Evolutionary conservation across 2,113 vertebrate species (phyloP).

Genomic region (Geothlypis trichas): DNA sequence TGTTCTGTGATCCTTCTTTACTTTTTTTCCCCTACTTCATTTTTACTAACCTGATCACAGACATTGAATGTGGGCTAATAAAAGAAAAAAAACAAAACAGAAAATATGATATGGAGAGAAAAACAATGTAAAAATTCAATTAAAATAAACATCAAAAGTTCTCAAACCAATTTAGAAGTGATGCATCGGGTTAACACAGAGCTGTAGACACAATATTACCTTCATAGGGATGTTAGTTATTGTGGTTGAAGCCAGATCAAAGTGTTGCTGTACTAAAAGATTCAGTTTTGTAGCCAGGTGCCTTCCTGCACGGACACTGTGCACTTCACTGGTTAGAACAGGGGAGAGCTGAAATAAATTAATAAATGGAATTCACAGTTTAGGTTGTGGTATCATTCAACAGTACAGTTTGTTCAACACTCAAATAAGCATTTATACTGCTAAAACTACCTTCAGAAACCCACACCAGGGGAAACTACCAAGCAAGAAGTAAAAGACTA

Average conservation of each 20-base stretch:
- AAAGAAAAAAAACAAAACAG: conserved; percentile 90
- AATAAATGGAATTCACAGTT: not conserved
- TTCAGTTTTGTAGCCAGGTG: conserved; percentile 95
- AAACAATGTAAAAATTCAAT: conserved; percentile 79
- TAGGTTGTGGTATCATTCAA: not conserved
- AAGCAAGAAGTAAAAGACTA: not conserved
- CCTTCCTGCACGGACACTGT: conserved; percentile 93
- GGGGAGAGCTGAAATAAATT: conserved; percentile 77
- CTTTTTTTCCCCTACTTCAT: conserved; percentile 56
- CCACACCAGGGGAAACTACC: not conserved
- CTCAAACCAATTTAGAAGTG: conserved; percentile 65
- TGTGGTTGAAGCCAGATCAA: conserved; percentile 96
- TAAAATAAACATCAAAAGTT: conserved; percentile 69
- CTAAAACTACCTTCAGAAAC: not conserved
- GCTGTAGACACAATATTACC: conserved; percentile 71
- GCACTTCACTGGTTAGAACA: conserved; percentile 90
- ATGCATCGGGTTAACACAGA: not conserved
- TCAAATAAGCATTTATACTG: not conserved
- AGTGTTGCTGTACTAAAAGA: conserved; percentile 96
- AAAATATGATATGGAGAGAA: conserved; percentile 94
- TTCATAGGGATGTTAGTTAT: conserved; percentile 99
- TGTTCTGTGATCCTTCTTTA: conserved; percentile 83
- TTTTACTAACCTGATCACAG: conserved; percentile 99
- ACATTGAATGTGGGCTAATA: conserved; percentile 99
- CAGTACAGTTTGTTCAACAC: not conserved